Base-by-base conservation (phyloP, 2,797 vertebrate genomes). In the Fistularia commersonii region DNA sequence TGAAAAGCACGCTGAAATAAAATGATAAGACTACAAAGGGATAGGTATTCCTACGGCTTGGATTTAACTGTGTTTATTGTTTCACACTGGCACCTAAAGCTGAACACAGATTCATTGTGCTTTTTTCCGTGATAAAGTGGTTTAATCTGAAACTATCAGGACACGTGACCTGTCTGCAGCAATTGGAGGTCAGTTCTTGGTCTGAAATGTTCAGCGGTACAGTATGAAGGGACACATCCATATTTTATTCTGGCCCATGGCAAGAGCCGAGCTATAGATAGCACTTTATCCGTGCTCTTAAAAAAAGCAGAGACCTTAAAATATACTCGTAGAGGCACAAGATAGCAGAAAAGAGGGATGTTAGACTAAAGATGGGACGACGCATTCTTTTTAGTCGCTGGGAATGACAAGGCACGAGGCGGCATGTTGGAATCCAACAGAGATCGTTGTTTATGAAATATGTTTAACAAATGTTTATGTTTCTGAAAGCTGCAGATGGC, bases 201-300 rank as follows among this genome's bases (percentile, higher is more conserved):
- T 45, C 69, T 51, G 39, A 31, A n/a, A 65, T 51, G 65, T 74
- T 72, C 66, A 67, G 65, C 67, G 61, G 51, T 13, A 13, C 66
- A 69, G 71, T 66, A 53, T 8, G 32, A 51, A 72, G 55, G 76
- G 66, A 77, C 64, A 55, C 81, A 87, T 87, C 68, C 75, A 86
- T 89, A 82, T 88, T 88, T 88, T 69, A 87, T 86, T 67, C 59
- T 70, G 48, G 72, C 80, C 82, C 54, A 11, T 82, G 86, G 81
- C 82, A 59, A 82, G 59, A 80, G 66, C 69, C 6, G 13, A 63
- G 77, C 84, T 85, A 83, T 84, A 87, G 70, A 89, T 86, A 88
- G 84, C 74, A 69, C 66, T 69, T 77, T 74, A 75, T 71, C 74
- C 72, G 41, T 51, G 63, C 59, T 65, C 69, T 69, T 72, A 67